Conservation (phyloP, 1,140 invertebrate genomes). For the Pseudomyrmex concolor region DNA sequence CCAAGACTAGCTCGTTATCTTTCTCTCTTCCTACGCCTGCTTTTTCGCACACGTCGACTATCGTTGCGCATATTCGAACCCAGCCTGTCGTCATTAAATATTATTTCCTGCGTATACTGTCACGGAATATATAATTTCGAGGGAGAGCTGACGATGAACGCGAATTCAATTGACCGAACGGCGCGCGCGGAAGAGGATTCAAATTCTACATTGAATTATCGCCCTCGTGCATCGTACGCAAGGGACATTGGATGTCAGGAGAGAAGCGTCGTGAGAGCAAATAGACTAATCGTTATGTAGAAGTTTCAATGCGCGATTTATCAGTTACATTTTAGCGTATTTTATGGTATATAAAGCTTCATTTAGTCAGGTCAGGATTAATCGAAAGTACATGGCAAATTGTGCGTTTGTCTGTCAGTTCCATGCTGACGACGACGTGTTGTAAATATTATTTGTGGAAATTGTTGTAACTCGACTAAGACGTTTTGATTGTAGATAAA, state of each 20-base stretch:
- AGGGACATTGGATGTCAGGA: conserved; percentile 36
- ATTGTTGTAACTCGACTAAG: not conserved
- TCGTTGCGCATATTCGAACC: conserved; percentile 55
- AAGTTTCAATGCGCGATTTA: conserved; percentile 60
- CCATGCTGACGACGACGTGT: not conserved
- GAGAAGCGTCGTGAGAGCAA: conserved; percentile 62
- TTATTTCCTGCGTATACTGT: conserved; percentile 75
- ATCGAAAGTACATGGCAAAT: conserved; percentile 17
- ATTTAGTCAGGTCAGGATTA: conserved; percentile 1
- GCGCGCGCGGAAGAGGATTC: conserved; percentile 52
- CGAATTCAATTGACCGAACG: conserved; percentile 33
- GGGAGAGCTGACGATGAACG: conserved; percentile 51
- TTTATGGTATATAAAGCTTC: conserved; percentile 22
- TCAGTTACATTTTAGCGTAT: conserved; percentile 36
- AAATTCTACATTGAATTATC: conserved; percentile 74
- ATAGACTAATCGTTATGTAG: conserved; percentile 67
- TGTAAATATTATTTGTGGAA: not conserved
- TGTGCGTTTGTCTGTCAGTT: not conserved
- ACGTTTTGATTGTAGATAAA: not conserved
- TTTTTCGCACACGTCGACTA: conserved; percentile 52
- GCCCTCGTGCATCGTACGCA: conserved; percentile 61
- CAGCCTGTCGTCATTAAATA: conserved; percentile 73
- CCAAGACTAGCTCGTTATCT: conserved; percentile 61
- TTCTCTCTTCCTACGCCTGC: conserved; percentile 39
- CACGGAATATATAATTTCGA: conserved; percentile 69